Base-by-base conservation (phyloP, 2,888 invertebrate species). In the Oxycera nigricornis region DNA sequence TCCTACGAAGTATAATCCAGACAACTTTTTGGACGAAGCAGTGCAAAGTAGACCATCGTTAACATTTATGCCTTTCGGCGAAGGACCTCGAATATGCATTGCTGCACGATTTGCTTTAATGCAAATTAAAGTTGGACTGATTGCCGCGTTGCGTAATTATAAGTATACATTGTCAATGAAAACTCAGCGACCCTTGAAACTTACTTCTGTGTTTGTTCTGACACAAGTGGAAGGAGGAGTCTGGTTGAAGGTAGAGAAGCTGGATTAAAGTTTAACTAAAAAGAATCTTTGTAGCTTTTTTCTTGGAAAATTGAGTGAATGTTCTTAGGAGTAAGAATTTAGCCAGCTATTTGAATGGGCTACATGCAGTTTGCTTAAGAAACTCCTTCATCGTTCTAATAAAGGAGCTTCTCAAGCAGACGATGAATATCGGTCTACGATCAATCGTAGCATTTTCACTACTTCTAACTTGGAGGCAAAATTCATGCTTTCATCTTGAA, bases 1-100 rank as follows among this genome's bases (percentile, higher is more conserved):
- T 7, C 91, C 91, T 0, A 86, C 88, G 1, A 85, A 85, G 35
- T 91, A 90, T 76, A 86, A 88, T 68, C 91, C 91, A 0, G 89
- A 90, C 24, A 85, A 90, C 77, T 91, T 90, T 81, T 81, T 86
- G 0, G 82, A 85, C 4, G 87, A 88, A 74, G 87, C 87, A 30
- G 88, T 88, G 77, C 84, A 86, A 0, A 85, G 84, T 31, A 79
- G 82, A 26, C 81, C 82, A 73, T 81, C 83, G 28, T 82, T 81
- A 74, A 79, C 82, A 2, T 87, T 86, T 76, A 76, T 86, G 77
- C 86, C 87, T 1, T 87, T 88, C 72, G 88, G 87, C n/a, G 55
- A 81, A 0, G 89, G 89, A 2, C 88, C 88, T 0, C 84, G 88
- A 76, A 87, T 85, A 78, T 89, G 89, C 77, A 87, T 89, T 55